Evolutionary conservation across 2,113 vertebrate genomes (phyloP).

Genomic region (Bos indicus): DNA sequence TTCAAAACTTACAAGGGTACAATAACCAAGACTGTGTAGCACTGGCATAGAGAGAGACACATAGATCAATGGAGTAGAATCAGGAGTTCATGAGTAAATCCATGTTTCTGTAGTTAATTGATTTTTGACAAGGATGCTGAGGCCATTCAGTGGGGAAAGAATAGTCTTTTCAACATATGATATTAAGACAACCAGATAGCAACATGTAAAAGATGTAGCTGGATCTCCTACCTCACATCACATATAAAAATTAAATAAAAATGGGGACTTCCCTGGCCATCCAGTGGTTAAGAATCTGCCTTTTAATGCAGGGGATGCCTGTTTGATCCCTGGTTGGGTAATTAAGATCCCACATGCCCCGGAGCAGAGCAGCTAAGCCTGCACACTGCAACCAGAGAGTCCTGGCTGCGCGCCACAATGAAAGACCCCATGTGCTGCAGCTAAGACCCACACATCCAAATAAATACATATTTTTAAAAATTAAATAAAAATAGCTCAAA

Average conservation of each 20-base stretch:
- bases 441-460: not conserved
- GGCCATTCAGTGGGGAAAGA: not conserved
- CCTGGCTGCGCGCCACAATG: fast-evolving
- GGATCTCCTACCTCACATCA: not conserved
- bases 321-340: not conserved
- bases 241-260: not conserved
- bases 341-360: not conserved
- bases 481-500: not conserved
- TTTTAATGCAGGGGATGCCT: not conserved
- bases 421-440: not conserved
- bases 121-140: not conserved
- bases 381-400: not conserved
- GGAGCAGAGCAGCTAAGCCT: not conserved
- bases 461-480: not conserved
- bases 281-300: not conserved
- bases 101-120: not conserved
- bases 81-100: not conserved
- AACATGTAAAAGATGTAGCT: not conserved
- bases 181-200: not conserved
- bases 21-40: not conserved
- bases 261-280: not conserved
- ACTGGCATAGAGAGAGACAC: not conserved
- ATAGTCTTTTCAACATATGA: not conserved
- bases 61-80: not conserved
- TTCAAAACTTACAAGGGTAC: not conserved